Conservation (phyloP, 1,140 invertebrate species). For the Drosophila biarmipes region DNA sequence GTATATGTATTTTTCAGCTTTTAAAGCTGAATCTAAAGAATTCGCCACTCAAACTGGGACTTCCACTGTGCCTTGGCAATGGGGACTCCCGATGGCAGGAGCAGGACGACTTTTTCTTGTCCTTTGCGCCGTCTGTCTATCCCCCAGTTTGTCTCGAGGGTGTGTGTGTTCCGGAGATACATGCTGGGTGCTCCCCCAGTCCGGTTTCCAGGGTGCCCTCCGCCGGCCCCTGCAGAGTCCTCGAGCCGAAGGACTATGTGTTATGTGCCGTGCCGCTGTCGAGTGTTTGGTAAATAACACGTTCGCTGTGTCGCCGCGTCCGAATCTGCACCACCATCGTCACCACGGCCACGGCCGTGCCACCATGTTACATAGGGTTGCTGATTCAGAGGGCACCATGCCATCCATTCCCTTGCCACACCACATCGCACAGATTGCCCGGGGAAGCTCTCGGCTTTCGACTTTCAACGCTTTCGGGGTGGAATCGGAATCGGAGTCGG, state of each 20-base stretch:
- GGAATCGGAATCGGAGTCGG: constrained; percentile 25
- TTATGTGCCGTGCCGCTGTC: constrained; percentile 72
- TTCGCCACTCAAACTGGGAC: neutral
- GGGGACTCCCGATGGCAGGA: neutral
- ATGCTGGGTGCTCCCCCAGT: neutral
- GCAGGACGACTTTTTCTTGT: constrained; percentile 23
- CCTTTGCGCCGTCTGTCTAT: constrained; percentile 11
- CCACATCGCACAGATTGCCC: neutral
- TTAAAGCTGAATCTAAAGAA: too few relatives aligned
- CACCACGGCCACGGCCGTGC: constrained; percentile 4
- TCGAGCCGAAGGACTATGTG: constrained; percentile 47
- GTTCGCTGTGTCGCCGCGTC: constrained; percentile 76
- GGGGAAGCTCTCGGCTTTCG: constrained; percentile 58
- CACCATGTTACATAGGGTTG: constrained; percentile 50
- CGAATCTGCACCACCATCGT: constrained; percentile 52
- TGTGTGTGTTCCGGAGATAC: constrained; percentile 1
- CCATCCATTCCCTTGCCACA: neutral
- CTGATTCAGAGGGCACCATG: constrained; percentile 3
- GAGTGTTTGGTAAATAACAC: constrained; percentile 83
- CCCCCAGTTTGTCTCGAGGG: neutral
- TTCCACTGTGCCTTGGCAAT: neutral
- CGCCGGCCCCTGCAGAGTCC: neutral
- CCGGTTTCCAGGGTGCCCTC: neutral
- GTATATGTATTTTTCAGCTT: too few relatives aligned
- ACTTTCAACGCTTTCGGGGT: constrained; percentile 56